Evolutionary conservation across 2,888 invertebrate genomes (phyloP).

Genomic region (Dasypolia templi): DNA sequence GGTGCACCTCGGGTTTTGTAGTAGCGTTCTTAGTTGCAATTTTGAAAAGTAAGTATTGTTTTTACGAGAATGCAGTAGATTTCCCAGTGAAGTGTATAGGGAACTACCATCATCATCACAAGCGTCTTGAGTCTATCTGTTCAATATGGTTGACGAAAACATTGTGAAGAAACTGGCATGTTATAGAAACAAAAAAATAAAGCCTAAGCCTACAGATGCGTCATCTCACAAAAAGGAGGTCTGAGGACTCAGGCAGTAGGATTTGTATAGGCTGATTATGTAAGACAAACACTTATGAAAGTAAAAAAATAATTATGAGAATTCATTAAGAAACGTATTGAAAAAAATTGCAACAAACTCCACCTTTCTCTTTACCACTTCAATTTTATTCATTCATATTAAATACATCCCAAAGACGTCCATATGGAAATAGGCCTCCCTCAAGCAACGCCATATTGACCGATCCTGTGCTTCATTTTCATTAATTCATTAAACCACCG

Average conservation of each 20-base stretch:
- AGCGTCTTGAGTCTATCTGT: background rate
- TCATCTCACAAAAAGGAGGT: background rate
- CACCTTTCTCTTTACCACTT: background rate
- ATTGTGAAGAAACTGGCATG: background rate
- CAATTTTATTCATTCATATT: background rate
- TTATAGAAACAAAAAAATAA: background rate
- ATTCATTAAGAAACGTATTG: background rate
- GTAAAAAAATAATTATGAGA: background rate
- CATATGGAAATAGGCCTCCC: too few species aligned
- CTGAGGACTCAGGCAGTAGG: background rate
- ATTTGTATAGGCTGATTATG: too few species aligned
- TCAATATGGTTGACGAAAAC: background rate
- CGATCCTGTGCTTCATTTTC: background rate
- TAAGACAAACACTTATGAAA: too few species aligned
- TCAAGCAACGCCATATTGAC: background rate
- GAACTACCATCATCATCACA: background rate
- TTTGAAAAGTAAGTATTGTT: background rate
- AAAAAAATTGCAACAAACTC: background rate
- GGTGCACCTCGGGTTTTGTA: constrained; percentile 5
- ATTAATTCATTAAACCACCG: background rate
- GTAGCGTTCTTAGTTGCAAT: constrained; percentile 2
- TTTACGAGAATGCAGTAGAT: too few species aligned
- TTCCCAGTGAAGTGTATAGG: background rate
- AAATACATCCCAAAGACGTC: background rate
- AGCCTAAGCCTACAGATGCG: background rate